Base-by-base conservation (phyloP, 2,113 vertebrate genomes). In the Amia ocellicauda region DNA sequence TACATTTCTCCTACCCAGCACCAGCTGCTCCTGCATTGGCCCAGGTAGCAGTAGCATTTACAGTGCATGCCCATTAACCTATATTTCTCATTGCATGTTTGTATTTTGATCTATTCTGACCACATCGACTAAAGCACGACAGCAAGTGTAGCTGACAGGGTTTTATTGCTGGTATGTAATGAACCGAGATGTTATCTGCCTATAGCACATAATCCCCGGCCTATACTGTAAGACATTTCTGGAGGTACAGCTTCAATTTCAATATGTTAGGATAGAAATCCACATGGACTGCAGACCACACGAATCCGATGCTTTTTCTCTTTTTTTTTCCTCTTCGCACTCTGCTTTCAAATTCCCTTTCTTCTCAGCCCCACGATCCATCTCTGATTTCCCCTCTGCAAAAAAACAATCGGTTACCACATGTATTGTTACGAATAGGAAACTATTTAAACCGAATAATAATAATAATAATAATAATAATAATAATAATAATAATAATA, bases 201-300 rank as follows among this genome's bases (percentile, higher is more conserved):
- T 77, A 53, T 71, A 80, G 74, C 78, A 79, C 78, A 80, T 84
- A 84, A 87, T 85, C 81, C 81, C 72, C 63, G 69, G 75, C 74
- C 80, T 79, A 11, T 5, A 36, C 5, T 36, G 31, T 36, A 36
- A 36, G 31, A 5, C 31, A 73, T 83, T 80, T 85, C 78, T 70
- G 72, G 70, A 85, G 85, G 87, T 88, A 84, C 87, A 83, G 83
- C 71, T 89, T 83, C 54, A 65, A 78, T 90, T 89, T 86, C 83
- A 80, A 56, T 16, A 40, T 65, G 63, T 68, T 72, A 75, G 3
- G 51, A 69, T 70, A 69, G 63, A 54, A 63, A 31, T 57, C 17
- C 54, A 27, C 23, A 10, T 36, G 54, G 29, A 8, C 71, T 67
- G 29, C 76, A 72, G 70, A 75, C 79, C 79, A 69, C 74, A 75